Conservation (phyloP, 2,797 vertebrate genomes). For the Sebastes elongatus region DNA sequence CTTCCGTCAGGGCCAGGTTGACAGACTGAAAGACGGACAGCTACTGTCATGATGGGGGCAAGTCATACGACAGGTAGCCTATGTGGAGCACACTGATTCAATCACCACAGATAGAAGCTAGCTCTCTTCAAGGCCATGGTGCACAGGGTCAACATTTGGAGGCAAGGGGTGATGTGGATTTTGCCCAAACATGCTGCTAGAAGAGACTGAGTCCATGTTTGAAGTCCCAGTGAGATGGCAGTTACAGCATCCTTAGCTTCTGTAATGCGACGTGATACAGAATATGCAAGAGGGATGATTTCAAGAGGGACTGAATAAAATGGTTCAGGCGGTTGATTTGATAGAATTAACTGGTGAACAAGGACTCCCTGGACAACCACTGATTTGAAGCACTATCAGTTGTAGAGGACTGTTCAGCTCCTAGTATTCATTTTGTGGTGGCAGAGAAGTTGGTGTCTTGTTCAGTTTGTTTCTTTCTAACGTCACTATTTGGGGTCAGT, state of each 20-base stretch:
- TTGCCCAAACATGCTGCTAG: neutral
- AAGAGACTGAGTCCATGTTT: neutral
- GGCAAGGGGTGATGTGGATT: neutral
- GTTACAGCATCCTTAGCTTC: neutral
- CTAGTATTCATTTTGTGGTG: neutral
- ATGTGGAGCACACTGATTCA: conserved; percentile 24
- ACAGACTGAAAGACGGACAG: conserved; percentile 45
- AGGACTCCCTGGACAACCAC: neutral
- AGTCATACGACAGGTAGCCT: conserved; percentile 38
- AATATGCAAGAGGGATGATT: neutral
- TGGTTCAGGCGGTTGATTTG: neutral
- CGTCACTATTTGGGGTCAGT: neutral
- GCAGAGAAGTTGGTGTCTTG: neutral
- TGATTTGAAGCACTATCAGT: neutral
- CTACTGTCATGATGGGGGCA: conserved; percentile 36
- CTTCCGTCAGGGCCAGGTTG: conserved; percentile 37
- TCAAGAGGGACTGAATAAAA: neutral
- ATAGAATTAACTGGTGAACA: neutral
- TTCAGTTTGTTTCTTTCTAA: neutral
- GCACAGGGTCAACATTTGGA: neutral
- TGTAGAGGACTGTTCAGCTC: neutral
- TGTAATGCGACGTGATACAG: neutral
- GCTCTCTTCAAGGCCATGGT: conserved; percentile 1
- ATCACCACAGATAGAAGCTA: neutral
- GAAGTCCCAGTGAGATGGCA: neutral